Evolutionary conservation across 2,888 invertebrate genomes (phyloP).

Genomic region (Pristionchus exspectatus): DNA sequence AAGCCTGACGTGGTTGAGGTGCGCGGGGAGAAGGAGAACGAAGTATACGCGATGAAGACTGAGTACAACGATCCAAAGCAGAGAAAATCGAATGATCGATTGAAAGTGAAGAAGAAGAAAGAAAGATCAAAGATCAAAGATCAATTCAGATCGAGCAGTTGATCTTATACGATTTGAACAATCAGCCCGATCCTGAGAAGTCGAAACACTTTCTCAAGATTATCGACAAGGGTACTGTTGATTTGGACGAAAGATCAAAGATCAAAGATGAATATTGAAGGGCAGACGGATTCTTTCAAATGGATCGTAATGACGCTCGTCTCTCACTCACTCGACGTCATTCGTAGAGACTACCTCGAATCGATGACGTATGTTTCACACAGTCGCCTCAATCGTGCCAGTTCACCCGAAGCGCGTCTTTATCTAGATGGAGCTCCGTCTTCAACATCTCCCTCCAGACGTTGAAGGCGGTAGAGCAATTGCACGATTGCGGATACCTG

Average conservation of each 20-base stretch:
- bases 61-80: conserved; percentile 24
- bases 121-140: conserved; percentile 38
- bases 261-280: background rate
- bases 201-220: conserved; percentile 43
- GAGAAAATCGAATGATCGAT: conserved; percentile 33
- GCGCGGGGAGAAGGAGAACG: background rate
- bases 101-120: background rate
- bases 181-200: background rate
- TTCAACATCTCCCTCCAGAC: conserved; percentile 43
- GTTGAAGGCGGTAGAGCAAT: background rate
- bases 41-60: conserved; percentile 35
- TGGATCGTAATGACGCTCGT: conserved; percentile 49
- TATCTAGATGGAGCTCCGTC: conserved; percentile 3
- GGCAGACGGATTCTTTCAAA: conserved; percentile 31
- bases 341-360: conserved; percentile 16
- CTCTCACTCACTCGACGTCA: conserved; percentile 17
- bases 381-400: background rate
- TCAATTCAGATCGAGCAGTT: conserved; percentile 20
- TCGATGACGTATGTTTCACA: conserved; percentile 4
- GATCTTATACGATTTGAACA: background rate
- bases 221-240: conserved; percentile 38
- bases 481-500: conserved; percentile 36
- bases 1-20: background rate
- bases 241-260: background rate
- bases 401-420: background rate